Evolutionary conservation across 2,888 invertebrate genomes (phyloP), one percentile per base, ranked within the genome.

Genomic region (Idaea aversata): DNA sequence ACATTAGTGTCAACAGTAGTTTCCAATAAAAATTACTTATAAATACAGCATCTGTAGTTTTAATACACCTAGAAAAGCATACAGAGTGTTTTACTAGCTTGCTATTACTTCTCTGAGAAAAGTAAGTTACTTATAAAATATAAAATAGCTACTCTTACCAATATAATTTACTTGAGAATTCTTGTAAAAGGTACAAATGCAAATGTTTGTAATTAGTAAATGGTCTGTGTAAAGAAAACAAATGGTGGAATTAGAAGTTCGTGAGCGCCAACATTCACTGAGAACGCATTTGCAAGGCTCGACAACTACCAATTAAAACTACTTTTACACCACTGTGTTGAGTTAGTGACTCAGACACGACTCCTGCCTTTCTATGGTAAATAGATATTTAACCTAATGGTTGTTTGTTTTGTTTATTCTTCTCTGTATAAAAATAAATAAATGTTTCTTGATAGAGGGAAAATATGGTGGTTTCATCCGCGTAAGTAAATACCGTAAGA

Each of bases 241-340:
- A 67, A 68, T 64, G 63, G 61, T 67, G 68, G 68, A 71, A 68
- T 80, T 80, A 80, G 80, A 80, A 77, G 67, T 74, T 75, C 78
- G 81, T 80, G 79, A 74, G 72, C 60, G 67, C 63, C 65, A 59
- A 63, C 62, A 71, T 72, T 71, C 72, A 75, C 72, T 61, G 65
- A 67, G 75, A 79, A 73, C 74, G 76, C 77, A 82, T 80, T 82
- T 79, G 78, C 82, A 73, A 74, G 76, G 78, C 83, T 82, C 83
- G 83, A 82, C 75, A 72, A 61, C 67, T 67, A 72, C 80, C 82
- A 85, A 84, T 86, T 86, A 85, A 82, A 81, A 75, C 71, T 70
- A 77, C 80, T 77, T 78, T 77, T 75, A 77, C 80, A 77, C 77
- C 74, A 73, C 69, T 62, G 62, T 66, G 61, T 66, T 64, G n/a